Percentiles rank a stretch among this genome's conserved stretches.
phyloP scores from a whole-genome alignment of 2,113 vertebrate genomes.

The Cariama cristata region DNA sequence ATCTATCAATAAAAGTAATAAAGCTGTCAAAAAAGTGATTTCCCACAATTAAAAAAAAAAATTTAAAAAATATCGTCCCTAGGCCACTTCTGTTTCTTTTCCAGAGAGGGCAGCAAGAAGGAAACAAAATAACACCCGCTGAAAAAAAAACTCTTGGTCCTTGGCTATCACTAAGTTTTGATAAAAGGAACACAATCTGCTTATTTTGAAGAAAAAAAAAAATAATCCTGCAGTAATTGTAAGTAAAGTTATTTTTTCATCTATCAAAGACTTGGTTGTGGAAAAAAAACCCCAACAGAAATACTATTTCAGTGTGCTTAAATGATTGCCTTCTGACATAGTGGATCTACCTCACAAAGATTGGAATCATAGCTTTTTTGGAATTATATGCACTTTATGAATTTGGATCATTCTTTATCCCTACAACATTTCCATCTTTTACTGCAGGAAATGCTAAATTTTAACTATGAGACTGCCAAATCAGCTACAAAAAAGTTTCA shows the following conservation, averaged over 20 bases:
- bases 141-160: not conserved
- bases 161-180: not conserved
- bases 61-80: not conserved
- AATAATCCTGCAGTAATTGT: not conserved
- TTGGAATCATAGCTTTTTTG: not conserved
- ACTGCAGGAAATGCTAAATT: not conserved
- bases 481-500: not conserved
- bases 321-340: not conserved
- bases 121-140: not conserved
- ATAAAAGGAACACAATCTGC: not conserved
- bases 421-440: not conserved
- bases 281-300: not conserved
- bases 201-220: not conserved
- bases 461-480: not conserved
- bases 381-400: not conserved
- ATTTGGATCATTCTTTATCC: not conserved
- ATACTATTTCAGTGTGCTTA: not conserved
- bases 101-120: not conserved
- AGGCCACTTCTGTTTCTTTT: not conserved
- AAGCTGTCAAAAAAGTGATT: not conserved
- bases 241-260: not conserved
- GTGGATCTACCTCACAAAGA: not conserved
- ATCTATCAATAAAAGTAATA: conserved; percentile 81
- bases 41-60: not conserved
- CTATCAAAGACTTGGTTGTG: not conserved